phyloP scores from a whole-genome alignment of 2,888 invertebrate genomes.

The Dusona sp. region DNA sequence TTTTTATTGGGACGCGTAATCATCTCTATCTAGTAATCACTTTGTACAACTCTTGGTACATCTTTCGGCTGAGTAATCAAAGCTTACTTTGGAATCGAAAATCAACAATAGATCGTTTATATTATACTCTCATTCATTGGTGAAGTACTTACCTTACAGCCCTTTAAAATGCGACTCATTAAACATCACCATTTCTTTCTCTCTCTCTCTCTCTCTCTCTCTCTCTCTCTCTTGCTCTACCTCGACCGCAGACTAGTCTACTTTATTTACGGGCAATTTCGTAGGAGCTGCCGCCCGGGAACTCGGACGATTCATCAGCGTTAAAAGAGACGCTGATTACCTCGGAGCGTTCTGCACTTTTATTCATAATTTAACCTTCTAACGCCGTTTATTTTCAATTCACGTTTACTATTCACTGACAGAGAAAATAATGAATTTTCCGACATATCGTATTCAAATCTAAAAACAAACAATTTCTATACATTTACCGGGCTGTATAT shows the following conservation, averaged over 20 bases:
- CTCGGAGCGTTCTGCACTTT: slow-evolving; percentile 37
- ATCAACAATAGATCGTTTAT: slow-evolving; percentile 53
- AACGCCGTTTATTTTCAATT: slow-evolving; percentile 28
- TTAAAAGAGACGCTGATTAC: slow-evolving; percentile 77
- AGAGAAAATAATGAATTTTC: slow-evolving; percentile 8
- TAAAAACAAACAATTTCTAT: not conserved
- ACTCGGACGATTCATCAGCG: slow-evolving; percentile 76
- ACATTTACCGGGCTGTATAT: not conserved
- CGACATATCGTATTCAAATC: not conserved
- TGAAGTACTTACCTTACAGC: slow-evolving; percentile 17
- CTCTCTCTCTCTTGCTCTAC: slow-evolving; percentile 39
- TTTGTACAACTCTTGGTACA: slow-evolving; percentile 2
- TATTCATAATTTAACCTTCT: slow-evolving; percentile 52
- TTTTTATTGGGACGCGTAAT: slow-evolving; percentile 19
- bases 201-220: slow-evolving; percentile 56
- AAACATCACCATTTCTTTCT: slow-evolving; percentile 69
- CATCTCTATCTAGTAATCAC: not conserved
- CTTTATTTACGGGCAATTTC: slow-evolving; percentile 72
- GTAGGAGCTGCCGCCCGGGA: slow-evolving; percentile 74
- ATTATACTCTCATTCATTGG: slow-evolving; percentile 39
- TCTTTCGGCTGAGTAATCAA: slow-evolving; percentile 44
- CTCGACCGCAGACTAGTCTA: slow-evolving; percentile 56
- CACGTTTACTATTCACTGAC: not conserved
- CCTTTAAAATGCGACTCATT: slow-evolving; percentile 71
- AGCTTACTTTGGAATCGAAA: slow-evolving; percentile 44